A percentile compares a stretch with the other conserved stretches of the same genome.
phyloP scores from a whole-genome alignment of 2,888 invertebrate species.

The Spodoptera littoralis region DNA sequence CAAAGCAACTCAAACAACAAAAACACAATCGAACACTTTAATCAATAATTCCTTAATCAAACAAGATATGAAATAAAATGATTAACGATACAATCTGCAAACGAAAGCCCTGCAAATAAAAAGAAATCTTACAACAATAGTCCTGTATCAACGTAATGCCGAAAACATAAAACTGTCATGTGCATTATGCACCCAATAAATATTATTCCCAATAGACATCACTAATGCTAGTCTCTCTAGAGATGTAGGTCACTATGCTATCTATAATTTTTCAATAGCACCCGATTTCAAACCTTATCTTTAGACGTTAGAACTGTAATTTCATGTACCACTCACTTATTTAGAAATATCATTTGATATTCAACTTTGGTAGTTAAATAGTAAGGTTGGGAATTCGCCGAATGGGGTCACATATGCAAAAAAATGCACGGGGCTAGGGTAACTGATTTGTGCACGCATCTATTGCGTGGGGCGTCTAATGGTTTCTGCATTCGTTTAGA shows the following conservation, averaged over 20 bases:
- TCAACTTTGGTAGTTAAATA: constrained; percentile 18
- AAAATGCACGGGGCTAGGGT: constrained; percentile 43
- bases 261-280: constrained; percentile 61
- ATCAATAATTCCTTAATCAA: constrained; percentile 28
- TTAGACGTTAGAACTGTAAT: constrained; percentile 65
- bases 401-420: neutral
- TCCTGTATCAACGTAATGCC: constrained; percentile 78
- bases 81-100: constrained; percentile 54
- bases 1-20: neutral
- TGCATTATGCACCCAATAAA: constrained; percentile 87
- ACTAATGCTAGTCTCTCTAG: constrained; percentile 83
- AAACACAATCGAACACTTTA: constrained; percentile 4
- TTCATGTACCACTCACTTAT: constrained; percentile 45
- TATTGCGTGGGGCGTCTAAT: constrained; percentile 81
- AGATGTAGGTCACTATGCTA: constrained; percentile 87
- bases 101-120: constrained; percentile 63
- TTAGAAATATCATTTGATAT: constrained; percentile 30
- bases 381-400: constrained; percentile 37
- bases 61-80: constrained; percentile 32
- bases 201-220: constrained; percentile 83
- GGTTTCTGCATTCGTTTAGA: constrained; percentile 79
- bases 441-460: constrained; percentile 72
- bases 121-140: constrained; percentile 69
- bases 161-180: constrained; percentile 87
- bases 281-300: constrained; percentile 61